Evolutionary conservation across 2,888 invertebrate species (phyloP).

Genomic region (Homarus gammarus): DNA sequence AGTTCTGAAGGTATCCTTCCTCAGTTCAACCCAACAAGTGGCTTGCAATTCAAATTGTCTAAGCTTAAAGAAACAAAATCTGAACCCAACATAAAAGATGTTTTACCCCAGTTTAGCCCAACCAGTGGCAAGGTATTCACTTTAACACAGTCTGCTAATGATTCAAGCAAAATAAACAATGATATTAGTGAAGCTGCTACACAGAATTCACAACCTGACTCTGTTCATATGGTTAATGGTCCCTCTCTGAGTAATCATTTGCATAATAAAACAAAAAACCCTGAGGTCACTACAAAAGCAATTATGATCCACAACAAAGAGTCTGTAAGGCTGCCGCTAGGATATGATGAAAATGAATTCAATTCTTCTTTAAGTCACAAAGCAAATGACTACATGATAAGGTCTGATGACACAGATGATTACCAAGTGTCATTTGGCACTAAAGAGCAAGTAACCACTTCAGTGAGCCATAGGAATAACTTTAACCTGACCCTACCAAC

Average conservation of each 20-base stretch:
- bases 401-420: neutral
- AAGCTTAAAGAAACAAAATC: neutral
- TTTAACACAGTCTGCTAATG: neutral
- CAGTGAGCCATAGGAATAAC: neutral
- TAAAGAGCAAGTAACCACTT: neutral
- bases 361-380: neutral
- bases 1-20: constrained; percentile 6
- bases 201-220: neutral
- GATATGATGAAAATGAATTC: neutral
- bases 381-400: neutral
- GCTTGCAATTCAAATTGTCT: neutral
- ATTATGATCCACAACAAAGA: neutral
- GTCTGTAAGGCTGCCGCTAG: neutral
- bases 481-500: no score
- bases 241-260: neutral
- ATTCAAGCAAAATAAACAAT: neutral
- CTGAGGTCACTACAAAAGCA: neutral
- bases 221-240: constrained; percentile 10
- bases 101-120: neutral
- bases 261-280: neutral
- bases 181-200: neutral
- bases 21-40: constrained; percentile 36
- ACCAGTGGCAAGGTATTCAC: neutral
- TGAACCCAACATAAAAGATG: neutral
- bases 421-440: neutral